Evolutionary conservation across 1,140 invertebrate species (phyloP), one percentile per base, ranked within the genome.

Genomic region (Drosophila parvula): DNA sequence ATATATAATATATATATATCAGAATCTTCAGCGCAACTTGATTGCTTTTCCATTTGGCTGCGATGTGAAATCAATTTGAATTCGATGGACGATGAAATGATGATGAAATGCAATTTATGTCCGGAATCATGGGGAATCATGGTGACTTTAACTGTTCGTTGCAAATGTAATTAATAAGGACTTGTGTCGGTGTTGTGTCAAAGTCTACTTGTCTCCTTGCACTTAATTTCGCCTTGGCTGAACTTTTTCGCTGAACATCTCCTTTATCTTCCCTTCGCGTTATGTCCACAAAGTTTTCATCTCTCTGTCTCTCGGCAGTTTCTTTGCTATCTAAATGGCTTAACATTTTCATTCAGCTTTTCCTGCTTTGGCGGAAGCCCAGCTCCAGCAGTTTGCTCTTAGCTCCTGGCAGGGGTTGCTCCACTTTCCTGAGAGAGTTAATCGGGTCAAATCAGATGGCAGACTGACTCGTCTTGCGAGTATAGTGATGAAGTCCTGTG

Each of bases 361-460:
- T 58, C 65, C 68, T 58, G 68, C 64, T 83, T 44, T 63, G 41
- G n/a, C 40, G 55, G 58, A n/a, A 51, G 38, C 40, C 60, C 28
- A 30, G 48, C 50, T 40, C 2, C 36, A 43, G 60, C n/a, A 57
- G 60, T 62, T 57, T 30, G 32, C 51, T 18, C n/a, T 38, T 16
- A 38, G 11, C 60, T 58, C 18, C 36, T 65, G 38, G 38, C 44
- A 59, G 57, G 41, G 28, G 38, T 57, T 73, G 78, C 62, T 81
- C 74, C 53, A 74, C 43, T 57, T 81, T 28, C 14, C 59, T 38
- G 60, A 30, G 60, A 30, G 51, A 60, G 55, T 53, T 81, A 86
- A 79, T 85, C 75, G 82, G 84, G 83, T 88, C 79, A 86, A 22
- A 22, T 76, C 44, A 76, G 76, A 81, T 76, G 81, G 55, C 81